phyloP scores from a whole-genome alignment of 2,888 invertebrate genomes.

The Strigamia crassipes region DNA sequence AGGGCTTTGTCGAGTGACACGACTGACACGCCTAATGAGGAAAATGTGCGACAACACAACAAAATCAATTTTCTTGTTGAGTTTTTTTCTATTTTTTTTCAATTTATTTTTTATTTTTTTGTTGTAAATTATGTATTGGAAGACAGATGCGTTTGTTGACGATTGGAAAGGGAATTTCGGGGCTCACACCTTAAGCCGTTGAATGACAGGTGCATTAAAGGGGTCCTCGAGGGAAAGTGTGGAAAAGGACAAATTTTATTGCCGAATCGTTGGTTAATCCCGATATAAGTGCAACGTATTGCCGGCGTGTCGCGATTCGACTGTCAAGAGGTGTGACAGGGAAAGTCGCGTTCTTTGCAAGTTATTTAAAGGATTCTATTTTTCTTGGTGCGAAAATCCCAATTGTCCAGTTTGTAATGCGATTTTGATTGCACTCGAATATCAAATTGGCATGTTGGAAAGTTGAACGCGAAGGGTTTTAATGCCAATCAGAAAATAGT shows the following conservation, averaged over 20 bases:
- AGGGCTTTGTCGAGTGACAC: conserved; percentile 73
- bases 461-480: too few relatives aligned
- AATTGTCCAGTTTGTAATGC: too few relatives aligned
- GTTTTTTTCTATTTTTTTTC: background rate
- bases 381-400: too few relatives aligned
- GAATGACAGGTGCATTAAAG: conserved; percentile 27
- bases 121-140: background rate
- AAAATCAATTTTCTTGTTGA: background rate
- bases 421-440: too few relatives aligned
- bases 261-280: conserved; percentile 11
- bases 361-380: too few relatives aligned
- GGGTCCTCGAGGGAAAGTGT: background rate
- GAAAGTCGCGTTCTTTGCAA: background rate
- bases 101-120: background rate
- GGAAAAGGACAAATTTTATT: conserved; percentile 20
- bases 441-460: too few relatives aligned
- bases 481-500: too few relatives aligned
- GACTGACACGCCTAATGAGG: conserved; percentile 68
- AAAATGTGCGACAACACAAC: background rate
- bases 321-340: background rate
- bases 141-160: background rate
- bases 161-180: background rate
- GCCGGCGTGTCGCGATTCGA: background rate
- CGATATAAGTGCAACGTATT: background rate
- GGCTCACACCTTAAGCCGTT: background rate